These are phyloP conservation scores for Drosophila cracens DNA, from an alignment of 2,888 invertebrate genomes.

Conservation along the genomic window DNA sequence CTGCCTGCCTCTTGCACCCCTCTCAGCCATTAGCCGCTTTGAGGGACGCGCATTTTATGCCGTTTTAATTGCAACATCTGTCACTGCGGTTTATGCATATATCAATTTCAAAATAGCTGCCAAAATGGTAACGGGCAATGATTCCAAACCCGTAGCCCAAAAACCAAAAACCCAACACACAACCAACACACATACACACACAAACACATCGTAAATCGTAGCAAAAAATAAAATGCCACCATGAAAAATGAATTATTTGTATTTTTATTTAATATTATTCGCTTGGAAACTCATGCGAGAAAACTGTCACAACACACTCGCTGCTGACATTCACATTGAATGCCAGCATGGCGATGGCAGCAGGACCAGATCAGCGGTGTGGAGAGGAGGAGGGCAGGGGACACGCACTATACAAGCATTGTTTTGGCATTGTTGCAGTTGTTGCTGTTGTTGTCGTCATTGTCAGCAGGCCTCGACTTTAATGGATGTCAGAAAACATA, in stretches of 20 bases:
- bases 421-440: constrained; percentile 64
- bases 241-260: constrained; percentile 79
- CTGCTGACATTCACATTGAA: constrained; percentile 51
- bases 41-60: constrained; percentile 76
- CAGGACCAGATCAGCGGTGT: constrained; percentile 34
- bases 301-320: constrained; percentile 77
- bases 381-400: constrained; percentile 37
- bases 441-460: constrained; percentile 62
- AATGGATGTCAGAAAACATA: constrained; percentile 77
- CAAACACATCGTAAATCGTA: not conserved
- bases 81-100: constrained; percentile 83
- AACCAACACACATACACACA: constrained; percentile 2
- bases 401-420: constrained; percentile 64
- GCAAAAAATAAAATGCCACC: constrained; percentile 37
- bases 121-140: constrained; percentile 66
- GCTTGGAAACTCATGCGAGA: constrained; percentile 62
- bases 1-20: constrained; percentile 19
- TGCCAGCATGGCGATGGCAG: constrained; percentile 34
- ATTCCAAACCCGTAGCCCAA: constrained; percentile 35
- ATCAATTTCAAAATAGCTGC: constrained; percentile 80
- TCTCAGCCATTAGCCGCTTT: constrained; percentile 52
- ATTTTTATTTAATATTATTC: constrained; percentile 73
- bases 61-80: constrained; percentile 84
- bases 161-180: constrained; percentile 18
- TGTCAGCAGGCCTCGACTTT: constrained; percentile 74